phyloP scores from a whole-genome alignment of 1,140 invertebrate species.

The Pseudomyrmex gracilis region DNA sequence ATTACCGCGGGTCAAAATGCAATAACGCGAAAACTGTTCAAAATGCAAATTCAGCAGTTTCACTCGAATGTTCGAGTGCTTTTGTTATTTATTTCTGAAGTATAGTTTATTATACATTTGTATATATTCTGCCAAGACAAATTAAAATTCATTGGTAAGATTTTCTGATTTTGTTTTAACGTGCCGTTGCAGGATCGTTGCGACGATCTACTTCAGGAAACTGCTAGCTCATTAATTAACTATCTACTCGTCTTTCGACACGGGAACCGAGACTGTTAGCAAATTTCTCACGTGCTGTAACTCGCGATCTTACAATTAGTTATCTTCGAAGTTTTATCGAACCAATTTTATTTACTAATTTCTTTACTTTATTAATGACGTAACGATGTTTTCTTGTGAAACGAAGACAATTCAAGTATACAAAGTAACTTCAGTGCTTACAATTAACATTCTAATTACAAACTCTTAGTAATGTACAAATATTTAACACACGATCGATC shows the following conservation, averaged over 20 bases:
- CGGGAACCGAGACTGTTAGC: background rate
- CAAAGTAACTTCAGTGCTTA: background rate
- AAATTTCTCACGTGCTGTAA: background rate
- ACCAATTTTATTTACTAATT: too few relatives aligned
- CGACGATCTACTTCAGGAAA: conserved; percentile 27
- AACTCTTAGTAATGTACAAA: background rate
- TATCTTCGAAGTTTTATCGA: background rate
- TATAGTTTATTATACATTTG: too few relatives aligned
- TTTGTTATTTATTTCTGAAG: too few relatives aligned
- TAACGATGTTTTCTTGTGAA: too few relatives aligned
- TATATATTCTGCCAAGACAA: background rate
- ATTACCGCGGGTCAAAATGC: background rate
- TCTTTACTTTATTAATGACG: too few relatives aligned
- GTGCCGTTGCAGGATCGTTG: too few relatives aligned
- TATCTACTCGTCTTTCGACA: background rate
- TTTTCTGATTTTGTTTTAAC: background rate
- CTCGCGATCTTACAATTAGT: background rate
- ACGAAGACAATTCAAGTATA: background rate
- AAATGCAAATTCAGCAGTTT: conserved; percentile 8
- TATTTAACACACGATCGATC: too few relatives aligned
- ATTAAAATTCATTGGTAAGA: background rate
- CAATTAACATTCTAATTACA: conserved; percentile 16
- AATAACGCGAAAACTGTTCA: background rate
- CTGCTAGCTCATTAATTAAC: conserved; percentile 24
- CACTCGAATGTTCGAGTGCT: background rate